Base-by-base conservation (phyloP, 2,888 invertebrate species). In the Tetragonula carbonaria region DNA sequence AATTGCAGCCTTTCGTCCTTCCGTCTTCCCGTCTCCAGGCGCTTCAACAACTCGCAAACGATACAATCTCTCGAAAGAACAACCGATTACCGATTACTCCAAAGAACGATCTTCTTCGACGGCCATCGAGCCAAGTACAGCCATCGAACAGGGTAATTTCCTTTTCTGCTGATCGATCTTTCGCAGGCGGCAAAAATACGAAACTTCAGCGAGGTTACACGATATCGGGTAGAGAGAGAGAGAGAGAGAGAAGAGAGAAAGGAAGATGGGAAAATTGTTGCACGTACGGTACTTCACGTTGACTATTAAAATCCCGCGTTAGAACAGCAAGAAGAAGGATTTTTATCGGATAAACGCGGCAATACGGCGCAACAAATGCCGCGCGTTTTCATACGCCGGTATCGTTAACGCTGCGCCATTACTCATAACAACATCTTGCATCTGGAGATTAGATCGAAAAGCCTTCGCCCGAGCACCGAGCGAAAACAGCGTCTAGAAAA, bases 401-500 rank as follows among this genome's bases (percentile, higher is more conserved):
- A 51, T 57, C 66, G 72, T 67, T 45, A 62, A 78, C 14, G n/a
- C 55, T n/a, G 33, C 23, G 68, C 23, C 73, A 73, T 82, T 82
- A 82, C 55, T 76, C 82, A 74, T 66, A 75, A 59, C 28, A 65
- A 57, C 68, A 65, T 74, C 74, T 66, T 18, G 23, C 14, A 14
- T 28, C 21, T 16, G 23, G 5, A 74, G 83, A 83, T 83, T 82
- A 68, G 72, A 83, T 83, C 83, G 2, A 51, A 50, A 78, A 38
- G n/a, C 51, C 23, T 45, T n/a, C 45, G 72, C 59, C n/a, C 6
- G 38, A 23, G 38, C 16, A 70, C 8, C 38, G 4, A 13, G n/a
- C 33, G 38, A 53, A n/a, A 63, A 51, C 78, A 67, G 21, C 65
- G 68, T 74, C 84, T 84, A 73, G 85, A 74, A 84, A 84, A 79